These are phyloP conservation scores for Diglossa brunneiventris DNA, from an alignment of 2,113 vertebrate genomes.

Conservation along the genomic window DNA sequence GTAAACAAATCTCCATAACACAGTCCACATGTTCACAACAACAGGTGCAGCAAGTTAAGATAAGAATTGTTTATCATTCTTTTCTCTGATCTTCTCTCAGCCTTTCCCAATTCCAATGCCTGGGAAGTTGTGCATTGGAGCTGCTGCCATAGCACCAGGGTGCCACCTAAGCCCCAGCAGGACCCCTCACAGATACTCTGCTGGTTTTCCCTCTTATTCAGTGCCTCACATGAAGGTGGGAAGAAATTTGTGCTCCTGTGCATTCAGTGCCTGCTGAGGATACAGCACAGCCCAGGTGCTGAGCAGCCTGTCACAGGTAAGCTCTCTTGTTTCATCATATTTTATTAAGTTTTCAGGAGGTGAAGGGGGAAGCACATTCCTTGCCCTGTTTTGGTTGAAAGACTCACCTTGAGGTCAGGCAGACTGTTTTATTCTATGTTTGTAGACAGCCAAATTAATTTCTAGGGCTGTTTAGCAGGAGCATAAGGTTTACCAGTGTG, in stretches of 20 bases:
- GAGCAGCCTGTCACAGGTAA: background rate
- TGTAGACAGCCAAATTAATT: background rate
- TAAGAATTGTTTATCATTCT: background rate
- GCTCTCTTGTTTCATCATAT: background rate
- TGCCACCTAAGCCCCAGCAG: background rate
- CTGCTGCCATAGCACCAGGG: background rate
- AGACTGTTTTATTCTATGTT: background rate
- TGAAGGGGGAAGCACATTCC: background rate
- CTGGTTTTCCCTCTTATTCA: background rate
- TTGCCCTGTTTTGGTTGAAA: background rate
- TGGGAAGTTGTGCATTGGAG: background rate
- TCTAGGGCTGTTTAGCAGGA: background rate
- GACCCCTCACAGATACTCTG: background rate
- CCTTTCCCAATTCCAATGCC: background rate
- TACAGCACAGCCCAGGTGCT: background rate
- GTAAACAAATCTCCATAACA: background rate
- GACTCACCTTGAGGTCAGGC: background rate
- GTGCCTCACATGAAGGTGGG: rapidly evolving
- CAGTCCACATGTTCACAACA: background rate
- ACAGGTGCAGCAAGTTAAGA: background rate
- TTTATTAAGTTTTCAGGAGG: background rate
- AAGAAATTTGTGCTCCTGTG: background rate
- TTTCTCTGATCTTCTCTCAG: background rate
- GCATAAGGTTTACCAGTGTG: slow-evolving; percentile 12
- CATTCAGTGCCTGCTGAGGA: background rate